A percentile compares a stretch with the other conserved stretches of the same genome.
Evolutionary conservation across 2,888 invertebrate species (phyloP).

Genomic region (Formica aserva): DNA sequence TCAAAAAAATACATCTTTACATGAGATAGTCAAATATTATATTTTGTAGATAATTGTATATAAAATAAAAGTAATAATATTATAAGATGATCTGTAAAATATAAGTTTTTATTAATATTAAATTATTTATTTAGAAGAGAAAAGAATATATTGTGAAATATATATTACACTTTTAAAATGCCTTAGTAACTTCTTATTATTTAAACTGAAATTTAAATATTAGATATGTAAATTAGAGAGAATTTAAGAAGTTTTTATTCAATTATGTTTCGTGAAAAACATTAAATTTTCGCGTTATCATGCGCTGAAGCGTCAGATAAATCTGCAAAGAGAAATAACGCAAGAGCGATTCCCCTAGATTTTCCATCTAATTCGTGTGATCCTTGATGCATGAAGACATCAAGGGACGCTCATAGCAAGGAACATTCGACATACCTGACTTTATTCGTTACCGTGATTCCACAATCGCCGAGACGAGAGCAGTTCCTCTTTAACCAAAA

Average conservation of each 20-base stretch:
- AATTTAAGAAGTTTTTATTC: background rate
- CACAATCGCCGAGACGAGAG: constrained; percentile 50
- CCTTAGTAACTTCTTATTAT: background rate
- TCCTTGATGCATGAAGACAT: constrained; percentile 35
- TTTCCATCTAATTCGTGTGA: constrained; percentile 42
- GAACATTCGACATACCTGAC: constrained; percentile 58
- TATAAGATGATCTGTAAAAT: background rate
- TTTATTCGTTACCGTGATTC: constrained; percentile 61
- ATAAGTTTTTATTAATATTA: background rate
- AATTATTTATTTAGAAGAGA: background rate
- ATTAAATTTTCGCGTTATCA: constrained; percentile 21
- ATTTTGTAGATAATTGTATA: background rate
- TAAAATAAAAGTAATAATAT: background rate
- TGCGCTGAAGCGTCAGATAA: background rate
- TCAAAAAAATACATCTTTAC: background rate
- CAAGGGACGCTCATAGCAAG: constrained; percentile 45
- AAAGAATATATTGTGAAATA: background rate
- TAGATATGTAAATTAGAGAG: background rate
- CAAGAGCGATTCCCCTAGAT: constrained; percentile 5
- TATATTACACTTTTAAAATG: background rate
- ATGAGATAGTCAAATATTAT: background rate
- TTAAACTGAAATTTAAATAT: background rate
- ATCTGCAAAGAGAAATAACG: constrained; percentile 29
- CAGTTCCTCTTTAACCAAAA: constrained; percentile 45
- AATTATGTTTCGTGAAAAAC: background rate